These are phyloP conservation scores for Patella ulyssiponensis DNA, from an alignment of 2,888 invertebrate genomes.

Conservation along the genomic window DNA sequence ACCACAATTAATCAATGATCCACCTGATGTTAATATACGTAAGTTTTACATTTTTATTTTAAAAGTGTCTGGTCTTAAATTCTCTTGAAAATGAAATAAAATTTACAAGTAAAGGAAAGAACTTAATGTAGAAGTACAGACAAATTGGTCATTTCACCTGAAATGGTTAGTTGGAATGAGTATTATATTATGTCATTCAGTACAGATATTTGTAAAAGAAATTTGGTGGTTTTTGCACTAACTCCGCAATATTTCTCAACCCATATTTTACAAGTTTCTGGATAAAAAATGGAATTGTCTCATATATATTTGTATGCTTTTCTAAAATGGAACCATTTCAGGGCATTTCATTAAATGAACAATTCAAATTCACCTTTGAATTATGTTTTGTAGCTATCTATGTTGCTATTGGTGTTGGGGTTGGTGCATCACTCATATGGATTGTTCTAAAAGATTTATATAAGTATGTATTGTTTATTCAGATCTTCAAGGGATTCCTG, in stretches of 20 bases:
- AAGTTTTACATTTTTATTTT: conserved; percentile 31
- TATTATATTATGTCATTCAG: too few species aligned
- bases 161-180: too few species aligned
- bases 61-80: background rate
- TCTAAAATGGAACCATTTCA: too few species aligned
- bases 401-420: conserved; percentile 49
- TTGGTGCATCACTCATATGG: conserved; percentile 44
- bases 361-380: background rate
- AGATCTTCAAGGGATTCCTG: too few species aligned
- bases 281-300: too few species aligned
- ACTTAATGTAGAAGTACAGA: too few species aligned
- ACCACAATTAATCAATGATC: conserved; percentile 38
- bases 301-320: too few species aligned
- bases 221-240: too few species aligned
- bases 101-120: background rate
- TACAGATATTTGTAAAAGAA: too few species aligned
- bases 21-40: conserved; percentile 55
- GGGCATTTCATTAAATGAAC: background rate
- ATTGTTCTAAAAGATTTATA: conserved; percentile 40
- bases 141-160: too few species aligned
- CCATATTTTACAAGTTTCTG: too few species aligned
- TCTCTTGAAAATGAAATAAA: background rate
- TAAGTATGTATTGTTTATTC: conserved; percentile 34
- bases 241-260: too few species aligned
- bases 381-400: conserved; percentile 53